phyloP scores from a whole-genome alignment of 1,140 invertebrate species.

The Microplitis demolitor region DNA sequence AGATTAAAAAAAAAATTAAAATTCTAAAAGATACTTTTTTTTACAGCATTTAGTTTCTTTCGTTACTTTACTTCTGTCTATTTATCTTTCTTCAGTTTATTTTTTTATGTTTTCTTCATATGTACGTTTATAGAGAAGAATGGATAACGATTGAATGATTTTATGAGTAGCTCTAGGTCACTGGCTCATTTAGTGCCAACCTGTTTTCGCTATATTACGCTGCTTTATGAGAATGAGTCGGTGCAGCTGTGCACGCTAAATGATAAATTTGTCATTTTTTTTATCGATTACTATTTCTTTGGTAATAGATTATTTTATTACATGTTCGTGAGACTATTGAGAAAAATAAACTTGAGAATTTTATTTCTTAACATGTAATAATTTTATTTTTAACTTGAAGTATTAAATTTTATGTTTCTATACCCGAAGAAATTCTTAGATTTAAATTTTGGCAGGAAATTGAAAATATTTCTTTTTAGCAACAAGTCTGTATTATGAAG shows the following conservation, averaged over 20 bases:
- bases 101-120: not conserved
- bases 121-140: not conserved
- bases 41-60: slow-evolving; percentile 33
- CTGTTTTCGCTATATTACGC: not conserved
- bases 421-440: not conserved
- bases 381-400: too few relatives aligned
- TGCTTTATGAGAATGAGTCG: not conserved
- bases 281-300: not conserved
- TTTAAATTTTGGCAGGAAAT: not conserved
- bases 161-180: not conserved
- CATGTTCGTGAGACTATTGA: not conserved
- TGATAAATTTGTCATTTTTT: not conserved
- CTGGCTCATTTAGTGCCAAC: not conserved
- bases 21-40: slow-evolving; percentile 45
- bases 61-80: slow-evolving; percentile 14
- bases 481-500: too few relatives aligned
- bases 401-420: not conserved
- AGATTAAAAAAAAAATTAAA: slow-evolving; percentile 18
- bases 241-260: not conserved
- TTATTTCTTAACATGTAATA: too few relatives aligned
- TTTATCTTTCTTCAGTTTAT: not conserved
- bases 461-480: too few relatives aligned
- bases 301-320: not conserved
- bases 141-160: not conserved
- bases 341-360: too few relatives aligned